These are phyloP conservation scores for Octonoba sinensis DNA, from an alignment of 2,888 invertebrate species.

Conservation along the genomic window DNA sequence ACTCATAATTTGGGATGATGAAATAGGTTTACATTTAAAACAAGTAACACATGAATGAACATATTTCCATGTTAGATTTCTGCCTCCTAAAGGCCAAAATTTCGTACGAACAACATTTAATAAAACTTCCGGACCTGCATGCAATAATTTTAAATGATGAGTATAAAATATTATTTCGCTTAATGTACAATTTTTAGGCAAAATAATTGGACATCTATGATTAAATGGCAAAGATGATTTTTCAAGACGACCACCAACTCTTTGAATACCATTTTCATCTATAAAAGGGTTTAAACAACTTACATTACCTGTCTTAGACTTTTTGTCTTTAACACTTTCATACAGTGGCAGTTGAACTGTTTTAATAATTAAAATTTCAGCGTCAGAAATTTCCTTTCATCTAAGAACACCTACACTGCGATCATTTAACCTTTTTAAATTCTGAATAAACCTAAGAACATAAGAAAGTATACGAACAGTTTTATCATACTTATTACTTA, in stretches of 20 bases:
- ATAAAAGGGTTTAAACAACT: constrained; percentile 3
- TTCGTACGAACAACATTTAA: background rate
- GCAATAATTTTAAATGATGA: constrained; percentile 4
- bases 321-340: background rate
- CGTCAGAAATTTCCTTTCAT: background rate
- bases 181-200: background rate
- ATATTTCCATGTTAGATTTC: background rate
- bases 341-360: background rate
- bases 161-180: background rate
- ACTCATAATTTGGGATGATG: background rate
- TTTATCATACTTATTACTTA: no score
- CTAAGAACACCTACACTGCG: background rate
- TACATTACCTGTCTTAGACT: background rate
- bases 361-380: constrained; percentile 1
- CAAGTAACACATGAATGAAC: constrained; percentile 11
- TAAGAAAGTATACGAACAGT: no score
- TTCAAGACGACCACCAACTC: constrained; percentile 1
- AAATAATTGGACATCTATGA: constrained; percentile 7
- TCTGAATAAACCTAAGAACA: no score
- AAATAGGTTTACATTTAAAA: constrained; percentile 13
- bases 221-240: background rate
- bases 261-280: background rate
- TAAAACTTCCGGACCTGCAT: constrained; percentile 3
- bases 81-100: constrained; percentile 11
- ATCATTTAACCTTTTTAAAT: no score